Conservation (phyloP, 2,113 vertebrate genomes). For the Carettochelys insculpta region DNA sequence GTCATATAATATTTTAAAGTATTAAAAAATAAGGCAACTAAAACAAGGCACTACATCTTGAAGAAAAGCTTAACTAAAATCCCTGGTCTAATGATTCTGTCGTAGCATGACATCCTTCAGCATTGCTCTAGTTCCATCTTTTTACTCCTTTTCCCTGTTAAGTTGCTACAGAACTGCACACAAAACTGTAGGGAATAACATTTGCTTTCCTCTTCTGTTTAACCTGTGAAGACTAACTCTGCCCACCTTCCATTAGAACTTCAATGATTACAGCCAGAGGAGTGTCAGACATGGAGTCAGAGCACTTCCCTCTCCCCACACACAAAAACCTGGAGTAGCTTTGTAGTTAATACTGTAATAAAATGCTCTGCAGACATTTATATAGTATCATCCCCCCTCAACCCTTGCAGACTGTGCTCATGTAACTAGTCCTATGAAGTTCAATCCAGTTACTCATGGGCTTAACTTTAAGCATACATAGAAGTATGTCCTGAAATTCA, state of each 20-base stretch:
- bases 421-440: background rate
- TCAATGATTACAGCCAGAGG: background rate
- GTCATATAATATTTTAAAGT: conserved; percentile 25
- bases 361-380: background rate
- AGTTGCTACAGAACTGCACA: no score
- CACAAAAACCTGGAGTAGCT: background rate
- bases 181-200: background rate
- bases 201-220: accelerated
- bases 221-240: background rate
- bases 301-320: background rate
- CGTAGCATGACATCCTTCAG: background rate
- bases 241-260: background rate
- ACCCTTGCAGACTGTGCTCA: background rate
- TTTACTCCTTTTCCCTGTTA: no score
- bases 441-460: no score
- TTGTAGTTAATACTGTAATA: background rate
- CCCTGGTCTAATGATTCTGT: background rate
- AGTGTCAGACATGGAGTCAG: background rate
- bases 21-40: conserved; percentile 42
- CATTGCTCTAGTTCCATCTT: background rate
- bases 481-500: background rate
- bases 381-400: background rate
- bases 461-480: background rate
- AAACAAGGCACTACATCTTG: conserved; percentile 15
- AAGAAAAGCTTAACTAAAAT: conserved; percentile 28